Evolutionary conservation across 2,888 invertebrate species (phyloP), one percentile per base, ranked within the genome.

Genomic region (Dendrolimus pini): DNA sequence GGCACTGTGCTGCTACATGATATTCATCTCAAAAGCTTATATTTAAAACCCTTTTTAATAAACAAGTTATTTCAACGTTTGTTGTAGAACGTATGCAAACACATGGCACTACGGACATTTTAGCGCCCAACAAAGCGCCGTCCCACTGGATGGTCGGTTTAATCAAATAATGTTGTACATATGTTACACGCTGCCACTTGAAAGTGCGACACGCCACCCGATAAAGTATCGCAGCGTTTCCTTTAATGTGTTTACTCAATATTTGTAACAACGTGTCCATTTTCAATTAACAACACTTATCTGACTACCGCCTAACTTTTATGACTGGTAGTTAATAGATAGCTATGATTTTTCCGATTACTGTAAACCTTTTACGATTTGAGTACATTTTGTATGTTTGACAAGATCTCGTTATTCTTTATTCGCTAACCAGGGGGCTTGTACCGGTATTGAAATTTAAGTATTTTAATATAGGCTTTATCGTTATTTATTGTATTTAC

Each of bases 171-270:
- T 72, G 70, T 65, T 77, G 81, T 83, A 89, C 89, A 89, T 88
- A 70, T 89, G 89, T 87, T 83, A 83, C 82, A 84, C 75, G 80
- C 65, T 75, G 72, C 83, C 88, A 86, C 89, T 89, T 85, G 82
- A 87, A 71, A 71, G 66, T 65, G 64, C 73, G 68, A 77, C 77
- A 83, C 80, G 81, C 78, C 64, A 72, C 75, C 69, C 70, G 85
- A 87, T 86, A 85, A 80, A 73, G 69, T 66, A 70, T 66, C 69
- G 71, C 71, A 71, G 68, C 77, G 74, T 80, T 82, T 80, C 79
- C 81, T 85, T 82, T 82, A 82, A 83, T 80, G 72, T 85, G 69
- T 72, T 76, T 75, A 70, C 72, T 58, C 69, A 72, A 67, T 69
- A 67, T 72, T 78, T 78, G 66, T 69, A 73, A 74, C 67, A 67